These are phyloP conservation scores for Liparis tanakae DNA, from an alignment of 2,797 vertebrate genomes.

Conservation along the genomic window DNA sequence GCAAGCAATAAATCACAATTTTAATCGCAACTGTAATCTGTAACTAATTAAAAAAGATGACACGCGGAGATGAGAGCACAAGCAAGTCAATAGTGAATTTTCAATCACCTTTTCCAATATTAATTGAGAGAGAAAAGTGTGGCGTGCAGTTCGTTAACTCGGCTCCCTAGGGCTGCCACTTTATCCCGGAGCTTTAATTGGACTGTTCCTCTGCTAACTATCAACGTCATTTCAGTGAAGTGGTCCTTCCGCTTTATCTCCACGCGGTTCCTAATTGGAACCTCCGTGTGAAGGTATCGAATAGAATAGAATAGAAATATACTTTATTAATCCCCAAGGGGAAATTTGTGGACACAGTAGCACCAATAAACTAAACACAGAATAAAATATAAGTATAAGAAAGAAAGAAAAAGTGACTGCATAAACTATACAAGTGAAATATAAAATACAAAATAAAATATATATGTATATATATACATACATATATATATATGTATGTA, in stretches of 20 bases:
- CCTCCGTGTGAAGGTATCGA: too few species aligned
- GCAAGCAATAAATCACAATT: slow-evolving; percentile 5
- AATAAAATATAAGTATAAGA: too few species aligned
- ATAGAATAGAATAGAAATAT: too few species aligned
- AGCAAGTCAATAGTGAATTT: slow-evolving; percentile 40
- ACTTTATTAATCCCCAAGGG: too few species aligned
- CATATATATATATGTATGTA: too few species aligned
- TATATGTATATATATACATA: too few species aligned
- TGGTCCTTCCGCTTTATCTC: slow-evolving; percentile 65
- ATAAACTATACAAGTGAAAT: too few species aligned
- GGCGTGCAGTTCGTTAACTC: slow-evolving; percentile 68
- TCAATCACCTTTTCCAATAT: slow-evolving; percentile 57
- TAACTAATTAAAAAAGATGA: slow-evolving; percentile 38
- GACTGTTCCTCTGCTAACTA: slow-evolving; percentile 61
- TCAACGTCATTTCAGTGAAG: slow-evolving; percentile 62
- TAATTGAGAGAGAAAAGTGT: slow-evolving; percentile 67
- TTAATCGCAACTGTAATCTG: slow-evolving; percentile 16
- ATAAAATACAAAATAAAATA: too few species aligned
- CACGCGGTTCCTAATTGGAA: too few species aligned
- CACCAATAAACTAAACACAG: too few species aligned
- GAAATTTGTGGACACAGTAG: too few species aligned
- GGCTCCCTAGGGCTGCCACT: slow-evolving; percentile 57
- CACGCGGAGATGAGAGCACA: slow-evolving; percentile 35
- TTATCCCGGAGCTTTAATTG: slow-evolving; percentile 69
- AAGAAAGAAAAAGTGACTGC: too few species aligned